A percentile compares a stretch with the other conserved stretches of the same genome.
phyloP scores from a whole-genome alignment of 1,140 invertebrate genomes.

The Drosophila ercepeae region DNA sequence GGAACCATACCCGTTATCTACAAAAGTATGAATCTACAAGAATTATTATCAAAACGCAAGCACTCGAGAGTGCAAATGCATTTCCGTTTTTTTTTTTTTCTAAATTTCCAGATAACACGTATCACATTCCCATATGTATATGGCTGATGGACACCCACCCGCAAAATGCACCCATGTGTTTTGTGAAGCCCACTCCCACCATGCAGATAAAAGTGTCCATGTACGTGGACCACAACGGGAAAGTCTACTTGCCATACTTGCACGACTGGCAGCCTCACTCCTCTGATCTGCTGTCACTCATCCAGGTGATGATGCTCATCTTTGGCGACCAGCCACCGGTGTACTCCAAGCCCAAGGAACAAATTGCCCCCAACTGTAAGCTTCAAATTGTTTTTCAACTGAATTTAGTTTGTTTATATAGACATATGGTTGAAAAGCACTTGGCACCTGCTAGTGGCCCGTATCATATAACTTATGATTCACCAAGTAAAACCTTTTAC shows the following conservation, averaged over 20 bases:
- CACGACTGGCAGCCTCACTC: constrained; percentile 95
- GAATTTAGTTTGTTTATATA: neutral
- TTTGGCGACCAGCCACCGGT: constrained; percentile 98
- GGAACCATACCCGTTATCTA: constrained; percentile 97
- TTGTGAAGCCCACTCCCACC: constrained; percentile 96
- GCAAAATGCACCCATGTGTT: constrained; percentile 98
- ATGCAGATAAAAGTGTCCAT: constrained; percentile 98
- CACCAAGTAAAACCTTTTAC: neutral
- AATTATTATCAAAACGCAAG: too few relatives aligned
- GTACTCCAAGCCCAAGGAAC: constrained; percentile 89
- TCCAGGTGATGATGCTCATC: constrained; percentile 95
- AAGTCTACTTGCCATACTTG: constrained; percentile 98
- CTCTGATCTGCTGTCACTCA: constrained; percentile 93
- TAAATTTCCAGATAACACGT: constrained; percentile 90
- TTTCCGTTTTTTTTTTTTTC: constrained; percentile 20
- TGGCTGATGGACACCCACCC: constrained; percentile 99
- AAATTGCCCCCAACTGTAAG: constrained; percentile 61
- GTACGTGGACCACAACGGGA: constrained; percentile 97
- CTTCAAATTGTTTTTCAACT: constrained; percentile 30
- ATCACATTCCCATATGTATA: constrained; percentile 98
- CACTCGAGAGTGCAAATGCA: too few relatives aligned
- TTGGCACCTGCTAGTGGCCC: neutral
- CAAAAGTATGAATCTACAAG: constrained; percentile 87
- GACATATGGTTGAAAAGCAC: neutral
- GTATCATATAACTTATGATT: too few relatives aligned